Evolutionary conservation across 1,140 invertebrate genomes (phyloP), one percentile per base, ranked within the genome.

Genomic region (Drosophila tropicalis): DNA sequence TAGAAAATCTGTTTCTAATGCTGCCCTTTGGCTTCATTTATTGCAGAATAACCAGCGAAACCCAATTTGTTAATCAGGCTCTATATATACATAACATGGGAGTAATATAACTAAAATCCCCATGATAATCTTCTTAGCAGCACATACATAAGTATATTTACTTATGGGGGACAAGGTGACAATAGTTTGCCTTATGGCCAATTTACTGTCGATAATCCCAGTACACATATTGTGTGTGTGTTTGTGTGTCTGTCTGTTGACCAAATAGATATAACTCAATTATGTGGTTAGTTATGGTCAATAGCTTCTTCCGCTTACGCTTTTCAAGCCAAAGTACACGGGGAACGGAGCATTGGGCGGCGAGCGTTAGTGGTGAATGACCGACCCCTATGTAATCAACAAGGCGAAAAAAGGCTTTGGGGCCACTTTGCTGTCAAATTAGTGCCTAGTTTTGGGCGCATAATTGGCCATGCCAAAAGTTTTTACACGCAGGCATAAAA

Each of bases 361-460:
- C 10, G 34, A 10, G 34, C 9, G 7, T 9, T 36, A 12, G 34
- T 10, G 34, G 34, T 9, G 63, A 80, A 67, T 75, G 60, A 83
- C 36, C 72, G 64, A 55, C 58, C 67, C 56, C 32, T 34, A 29
- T 13, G 44, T 22, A 15, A 63, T 63, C 34, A 60, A 58, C 57
- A 56, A 15, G 39, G 62, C 54, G 55, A 36, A 68, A 70, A 69
- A 65, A 40, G 70, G 70, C 67, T 87, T 73, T 64, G 51, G 51
- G 69, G 71, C 72, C 79, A 77, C 70, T 86, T 79, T 78, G 62
- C 80, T 87, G 83, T 87, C 83, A 87, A 87, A 87, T 87, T 87
- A 87, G 80, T 87, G 80, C 76, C 79, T 84, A 80, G 80, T 83
- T 77, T 64, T 60, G 58, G 76, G 68, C 84, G 73, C 73, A 80